Percentiles rank a stretch among this genome's conserved stretches.
phyloP scores from a whole-genome alignment of 2,797 vertebrate genomes.

The Spizella passerina region DNA sequence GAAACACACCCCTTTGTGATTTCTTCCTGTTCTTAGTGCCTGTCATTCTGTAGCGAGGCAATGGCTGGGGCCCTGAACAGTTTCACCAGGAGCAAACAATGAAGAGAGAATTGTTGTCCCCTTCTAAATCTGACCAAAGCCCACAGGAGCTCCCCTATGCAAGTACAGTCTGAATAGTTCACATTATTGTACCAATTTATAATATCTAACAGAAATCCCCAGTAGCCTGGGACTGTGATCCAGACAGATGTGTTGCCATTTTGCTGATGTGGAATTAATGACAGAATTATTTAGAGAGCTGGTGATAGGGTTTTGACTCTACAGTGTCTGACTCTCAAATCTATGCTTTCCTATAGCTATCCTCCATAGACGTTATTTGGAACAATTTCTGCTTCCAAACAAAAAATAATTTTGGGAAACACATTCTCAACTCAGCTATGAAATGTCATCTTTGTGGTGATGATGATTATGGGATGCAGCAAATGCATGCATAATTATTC shows the following conservation, averaged over 20 bases:
- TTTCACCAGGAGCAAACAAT: neutral
- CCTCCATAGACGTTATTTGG: neutral
- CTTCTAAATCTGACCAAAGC: neutral
- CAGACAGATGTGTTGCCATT: neutral
- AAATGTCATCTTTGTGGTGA: slow-evolving; percentile 56
- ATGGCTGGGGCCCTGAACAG: neutral
- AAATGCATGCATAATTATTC: slow-evolving; percentile 62
- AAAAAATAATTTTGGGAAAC: slow-evolving; percentile 66
- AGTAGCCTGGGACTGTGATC: neutral
- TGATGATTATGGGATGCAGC: slow-evolving; percentile 68
- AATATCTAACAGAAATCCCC: neutral
- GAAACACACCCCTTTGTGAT: neutral
- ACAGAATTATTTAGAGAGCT: neutral
- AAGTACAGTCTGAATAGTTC: neutral
- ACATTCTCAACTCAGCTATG: slow-evolving; percentile 45
- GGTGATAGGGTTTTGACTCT: neutral
- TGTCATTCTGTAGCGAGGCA: rapidly evolving
- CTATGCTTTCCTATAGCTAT: neutral
- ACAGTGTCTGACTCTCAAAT: neutral
- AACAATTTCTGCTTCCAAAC: slow-evolving; percentile 44
- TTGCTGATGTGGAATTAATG: neutral
- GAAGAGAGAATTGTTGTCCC: neutral
- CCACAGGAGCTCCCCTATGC: neutral
- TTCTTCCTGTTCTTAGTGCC: neutral
- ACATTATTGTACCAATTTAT: neutral